Percentiles rank a stretch among this genome's conserved stretches.
Evolutionary conservation across 2,113 vertebrate genomes (phyloP).

Genomic region (Protomyctophum bolini): DNA sequence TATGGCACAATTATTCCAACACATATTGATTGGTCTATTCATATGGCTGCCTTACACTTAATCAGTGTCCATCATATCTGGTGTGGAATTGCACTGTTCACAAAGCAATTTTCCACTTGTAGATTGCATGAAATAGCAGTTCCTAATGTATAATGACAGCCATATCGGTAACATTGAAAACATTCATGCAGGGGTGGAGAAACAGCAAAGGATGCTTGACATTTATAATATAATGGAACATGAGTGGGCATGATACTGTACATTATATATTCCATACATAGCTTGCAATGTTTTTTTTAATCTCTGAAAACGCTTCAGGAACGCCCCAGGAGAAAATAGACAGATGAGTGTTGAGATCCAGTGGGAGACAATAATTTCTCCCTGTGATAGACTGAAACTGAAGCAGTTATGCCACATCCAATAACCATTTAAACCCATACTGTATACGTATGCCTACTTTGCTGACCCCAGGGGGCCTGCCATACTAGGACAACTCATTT

Average conservation of each 20-base stretch:
- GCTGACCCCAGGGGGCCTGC: not conserved
- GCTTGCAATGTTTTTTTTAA: not conserved
- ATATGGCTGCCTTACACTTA: not conserved
- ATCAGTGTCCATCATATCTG: not conserved
- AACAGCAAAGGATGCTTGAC: not conserved
- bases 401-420: not conserved
- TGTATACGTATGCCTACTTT: too few species aligned
- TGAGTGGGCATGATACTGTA: not conserved
- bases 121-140: not conserved
- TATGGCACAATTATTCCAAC: constrained; percentile 18
- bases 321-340: constrained; percentile 18
- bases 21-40: not conserved
- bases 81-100: not conserved
- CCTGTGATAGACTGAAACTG: constrained; percentile 10
- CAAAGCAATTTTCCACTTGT: not conserved
- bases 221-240: not conserved
- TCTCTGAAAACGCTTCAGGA: not conserved
- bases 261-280: constrained; percentile 7
- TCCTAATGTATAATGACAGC: not conserved
- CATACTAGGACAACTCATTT: too few species aligned
- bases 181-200: not conserved
- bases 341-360: constrained; percentile 25
- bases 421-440: too few species aligned
- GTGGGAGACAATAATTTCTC: constrained; percentile 7
- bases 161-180: not conserved